Base-by-base conservation (phyloP, 2,888 invertebrate species). In the Scaptomyza polygonia region DNA sequence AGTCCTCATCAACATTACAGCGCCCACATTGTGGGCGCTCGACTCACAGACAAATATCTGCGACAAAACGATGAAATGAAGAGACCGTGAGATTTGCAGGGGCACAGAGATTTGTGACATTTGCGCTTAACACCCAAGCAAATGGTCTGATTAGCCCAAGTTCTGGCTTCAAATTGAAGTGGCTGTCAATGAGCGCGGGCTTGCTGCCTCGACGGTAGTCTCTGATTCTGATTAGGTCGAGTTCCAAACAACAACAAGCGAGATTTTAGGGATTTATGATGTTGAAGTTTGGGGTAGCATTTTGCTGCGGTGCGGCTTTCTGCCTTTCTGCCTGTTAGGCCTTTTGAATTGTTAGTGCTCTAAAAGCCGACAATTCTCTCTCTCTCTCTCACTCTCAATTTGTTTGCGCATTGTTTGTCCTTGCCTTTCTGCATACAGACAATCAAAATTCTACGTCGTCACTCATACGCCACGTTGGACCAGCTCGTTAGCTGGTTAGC, bases 251-350 rank as follows among this genome's bases (percentile, higher is more conserved):
- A 85, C 85, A 88, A 87, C 88, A 86, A 68, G 62, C 78, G 67
- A 84, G 87, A 82, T 88, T 87, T 87, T 54, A 75, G 75, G 87
- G 85, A 88, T 89, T 89, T 86, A 86, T 88, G 86, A 80, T 78
- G 86, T 77, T 42, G 21, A 7, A 39, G 14, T 36, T 36, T 3
- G 30, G 8, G 0, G 5, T 8, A 14, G 11, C 14, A 9, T 8
- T 44, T 16, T n/a, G 14, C 8, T 4, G 27, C 16, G 7, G 5
- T 54, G 39, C 39, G 12, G 16, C 11, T 56, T 11, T 42, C 34
- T 16, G 39, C 16, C 39, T 39, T 14, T 16, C 58, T 68, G 70
- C 49, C 51, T 63, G 72, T n/a, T 40, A 58, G 66, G 77, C 70
- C 71, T 77, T 85, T 88, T 69, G 70, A 59, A 68, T 75, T 73